A percentile compares a stretch with the other conserved stretches of the same genome.
Conservation (phyloP, 1,140 invertebrate species). For the Penaeus indicus region DNA sequence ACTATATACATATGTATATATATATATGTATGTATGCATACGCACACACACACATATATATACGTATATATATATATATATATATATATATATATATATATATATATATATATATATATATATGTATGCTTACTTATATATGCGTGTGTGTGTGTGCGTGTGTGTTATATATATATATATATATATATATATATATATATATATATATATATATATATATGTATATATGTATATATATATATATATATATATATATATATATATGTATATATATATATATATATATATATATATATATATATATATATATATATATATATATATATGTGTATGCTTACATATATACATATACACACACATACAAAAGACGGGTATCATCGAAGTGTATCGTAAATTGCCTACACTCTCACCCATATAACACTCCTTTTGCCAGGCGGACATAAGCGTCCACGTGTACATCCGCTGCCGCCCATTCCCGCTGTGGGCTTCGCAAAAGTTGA, state of each 20-base stretch:
- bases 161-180: background rate
- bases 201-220: background rate
- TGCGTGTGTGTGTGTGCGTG: too few species aligned
- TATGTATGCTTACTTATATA: background rate
- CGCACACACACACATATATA: too few species aligned
- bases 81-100: background rate
- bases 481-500: too few species aligned
- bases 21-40: background rate
- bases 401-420: too few species aligned
- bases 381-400: too few species aligned
- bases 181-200: background rate
- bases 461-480: too few species aligned
- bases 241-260: background rate
- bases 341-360: background rate
- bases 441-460: too few species aligned
- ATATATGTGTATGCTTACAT: background rate
- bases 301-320: background rate
- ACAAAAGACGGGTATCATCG: too few species aligned
- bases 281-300: background rate
- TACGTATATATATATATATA: too few species aligned
- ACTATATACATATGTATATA: background rate
- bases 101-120: background rate
- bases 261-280: background rate
- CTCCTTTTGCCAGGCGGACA: too few species aligned
- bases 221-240: background rate